These are phyloP conservation scores for Cyprinus carpio DNA, from an alignment of 2,113 vertebrate species.

Conservation along the genomic window DNA sequence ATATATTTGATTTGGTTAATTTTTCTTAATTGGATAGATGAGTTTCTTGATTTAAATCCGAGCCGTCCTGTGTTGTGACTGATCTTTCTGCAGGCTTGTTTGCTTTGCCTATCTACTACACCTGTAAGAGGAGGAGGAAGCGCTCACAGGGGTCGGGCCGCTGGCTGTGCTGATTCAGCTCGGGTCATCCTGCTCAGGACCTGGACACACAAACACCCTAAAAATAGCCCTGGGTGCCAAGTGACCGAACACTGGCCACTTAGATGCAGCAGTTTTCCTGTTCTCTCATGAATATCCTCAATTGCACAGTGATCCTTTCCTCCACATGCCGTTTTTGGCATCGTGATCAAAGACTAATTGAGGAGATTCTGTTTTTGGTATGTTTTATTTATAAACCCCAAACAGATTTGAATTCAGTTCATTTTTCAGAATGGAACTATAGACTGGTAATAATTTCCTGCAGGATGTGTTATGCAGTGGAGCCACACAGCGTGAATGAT, in stretches of 20 bases:
- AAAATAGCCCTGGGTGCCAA: slow-evolving; percentile 31
- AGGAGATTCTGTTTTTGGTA: not conserved
- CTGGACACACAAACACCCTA: slow-evolving; percentile 15
- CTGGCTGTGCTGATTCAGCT: slow-evolving; percentile 68
- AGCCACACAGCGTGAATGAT: not conserved
- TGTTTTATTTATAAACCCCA: slow-evolving; percentile 11
- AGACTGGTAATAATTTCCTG: not conserved
- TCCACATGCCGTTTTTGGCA: not conserved
- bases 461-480: not conserved
- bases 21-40: not conserved
- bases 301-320: not conserved
- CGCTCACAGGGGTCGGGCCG: slow-evolving; percentile 75
- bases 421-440: slow-evolving; percentile 2
- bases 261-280: slow-evolving; percentile 29
- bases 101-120: slow-evolving; percentile 93
- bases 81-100: slow-evolving; percentile 82
- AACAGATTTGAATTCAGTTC: not conserved
- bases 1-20: too few species aligned
- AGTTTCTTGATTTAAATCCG: not conserved
- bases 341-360: not conserved
- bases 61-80: slow-evolving; percentile 19
- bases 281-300: not conserved
- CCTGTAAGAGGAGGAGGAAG: slow-evolving; percentile 96
- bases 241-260: not conserved
- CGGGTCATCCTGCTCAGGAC: slow-evolving; percentile 27